A percentile compares a stretch with the other conserved stretches of the same genome.
Conservation (phyloP, 1,140 invertebrate genomes). For the Scaptodrosophila lebanonensis region DNA sequence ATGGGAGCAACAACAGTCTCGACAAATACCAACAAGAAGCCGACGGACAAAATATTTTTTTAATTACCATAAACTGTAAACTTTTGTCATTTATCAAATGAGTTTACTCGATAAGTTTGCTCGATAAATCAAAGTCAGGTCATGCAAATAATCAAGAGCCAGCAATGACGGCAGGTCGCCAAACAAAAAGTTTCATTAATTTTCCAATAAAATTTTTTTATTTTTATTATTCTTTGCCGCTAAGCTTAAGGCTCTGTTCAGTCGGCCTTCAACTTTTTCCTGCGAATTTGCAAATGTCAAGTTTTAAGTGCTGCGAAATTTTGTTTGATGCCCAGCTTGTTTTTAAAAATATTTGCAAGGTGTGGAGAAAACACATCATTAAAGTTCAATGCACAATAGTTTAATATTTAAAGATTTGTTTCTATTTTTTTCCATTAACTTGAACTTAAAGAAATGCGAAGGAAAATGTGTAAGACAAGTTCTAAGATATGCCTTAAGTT, state of each 20-base stretch:
- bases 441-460: too few relatives aligned
- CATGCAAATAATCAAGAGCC: slow-evolving; percentile 48
- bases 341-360: too few relatives aligned
- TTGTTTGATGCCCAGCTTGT: too few relatives aligned
- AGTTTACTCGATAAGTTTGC: slow-evolving; percentile 41
- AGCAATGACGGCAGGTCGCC: slow-evolving; percentile 18
- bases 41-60: slow-evolving; percentile 42
- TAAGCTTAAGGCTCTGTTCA: too few relatives aligned
- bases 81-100: slow-evolving; percentile 66
- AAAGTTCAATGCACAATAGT: too few relatives aligned
- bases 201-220: slow-evolving; percentile 6
- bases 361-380: too few relatives aligned
- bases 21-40: slow-evolving; percentile 6
- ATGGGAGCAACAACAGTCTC: slow-evolving; percentile 6
- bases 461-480: too few relatives aligned
- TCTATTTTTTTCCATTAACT: too few relatives aligned
- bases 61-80: slow-evolving; percentile 63
- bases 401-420: too few relatives aligned
- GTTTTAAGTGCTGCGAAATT: too few relatives aligned
- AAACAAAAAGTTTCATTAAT: slow-evolving; percentile 10
- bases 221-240: slow-evolving; percentile 10
- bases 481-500: too few relatives aligned
- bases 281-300: slow-evolving; percentile 9
- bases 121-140: slow-evolving; percentile 60
- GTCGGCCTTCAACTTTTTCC: too few relatives aligned